Conservation (phyloP, 1,140 invertebrate genomes). For the Cydia strobilella region DNA sequence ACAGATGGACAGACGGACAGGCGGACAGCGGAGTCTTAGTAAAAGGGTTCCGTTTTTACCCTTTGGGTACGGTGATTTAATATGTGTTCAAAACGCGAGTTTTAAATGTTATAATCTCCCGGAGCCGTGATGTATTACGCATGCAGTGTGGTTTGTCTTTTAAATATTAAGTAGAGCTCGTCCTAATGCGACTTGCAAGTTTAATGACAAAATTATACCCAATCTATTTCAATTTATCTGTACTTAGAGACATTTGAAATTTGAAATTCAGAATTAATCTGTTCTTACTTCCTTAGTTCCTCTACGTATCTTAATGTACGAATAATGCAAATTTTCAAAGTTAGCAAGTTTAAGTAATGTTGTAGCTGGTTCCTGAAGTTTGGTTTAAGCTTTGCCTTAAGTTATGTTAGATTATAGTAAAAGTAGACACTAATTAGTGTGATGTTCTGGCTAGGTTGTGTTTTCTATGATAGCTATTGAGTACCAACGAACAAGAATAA, state of each 20-base stretch:
- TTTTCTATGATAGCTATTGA: not conserved
- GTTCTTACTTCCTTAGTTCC: not conserved
- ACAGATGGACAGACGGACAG: too few relatives aligned
- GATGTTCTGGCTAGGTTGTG: not conserved
- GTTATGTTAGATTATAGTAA: not conserved
- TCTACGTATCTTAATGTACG: not conserved
- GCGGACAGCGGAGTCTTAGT: too few relatives aligned
- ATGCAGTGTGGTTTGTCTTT: not conserved
- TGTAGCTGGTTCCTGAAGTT: not conserved
- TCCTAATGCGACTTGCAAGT: not conserved
- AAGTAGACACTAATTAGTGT: not conserved
- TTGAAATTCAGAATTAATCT: conserved; percentile 1
- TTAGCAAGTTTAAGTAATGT: not conserved
- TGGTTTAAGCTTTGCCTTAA: not conserved
- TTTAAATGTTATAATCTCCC: too few relatives aligned
- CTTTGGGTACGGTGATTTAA: too few relatives aligned
- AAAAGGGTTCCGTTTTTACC: too few relatives aligned
- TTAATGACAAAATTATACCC: not conserved
- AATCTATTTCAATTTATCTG: conserved; percentile 1
- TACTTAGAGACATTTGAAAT: not conserved
- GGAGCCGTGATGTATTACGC: not conserved
- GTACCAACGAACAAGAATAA: too few relatives aligned
- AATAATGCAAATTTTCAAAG: not conserved
- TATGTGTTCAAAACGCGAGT: too few relatives aligned
- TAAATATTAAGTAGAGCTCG: not conserved